These are phyloP conservation scores for Hirtodrosophila cameraria DNA, from an alignment of 2,888 invertebrate species.

Conservation along the genomic window DNA sequence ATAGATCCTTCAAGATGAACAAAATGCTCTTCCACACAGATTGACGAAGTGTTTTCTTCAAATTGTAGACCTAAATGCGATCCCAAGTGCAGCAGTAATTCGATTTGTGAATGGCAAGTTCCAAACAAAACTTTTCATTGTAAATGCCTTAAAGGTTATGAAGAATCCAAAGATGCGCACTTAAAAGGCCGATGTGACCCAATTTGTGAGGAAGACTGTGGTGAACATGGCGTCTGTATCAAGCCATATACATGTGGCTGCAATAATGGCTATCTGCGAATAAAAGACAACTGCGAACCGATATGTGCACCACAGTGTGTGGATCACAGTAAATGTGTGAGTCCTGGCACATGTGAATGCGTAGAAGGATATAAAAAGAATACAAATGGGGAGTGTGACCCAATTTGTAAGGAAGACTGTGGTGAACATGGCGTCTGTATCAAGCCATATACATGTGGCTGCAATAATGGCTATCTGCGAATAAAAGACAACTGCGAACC, in stretches of 20 bases:
- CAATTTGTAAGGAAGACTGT: background rate
- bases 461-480: conserved; percentile 81
- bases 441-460: conserved; percentile 87
- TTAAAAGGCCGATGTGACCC: conserved; percentile 61
- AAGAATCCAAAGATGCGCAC: background rate
- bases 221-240: conserved; percentile 85
- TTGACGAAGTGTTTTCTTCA: background rate
- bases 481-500: too few relatives aligned
- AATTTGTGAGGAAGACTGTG: conserved; percentile 63
- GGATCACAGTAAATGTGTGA: background rate
- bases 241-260: conserved; percentile 89
- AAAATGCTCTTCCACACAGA: background rate
- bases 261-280: conserved; percentile 16
- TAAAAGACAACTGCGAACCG: too few relatives aligned
- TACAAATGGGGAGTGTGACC: background rate
- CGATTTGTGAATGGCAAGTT: conserved; percentile 1
- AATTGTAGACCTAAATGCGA: conserved; percentile 16
- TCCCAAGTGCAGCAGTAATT: conserved; percentile 4
- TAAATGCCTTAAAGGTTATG: conserved; percentile 7
- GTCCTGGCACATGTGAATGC: conserved; percentile 8
- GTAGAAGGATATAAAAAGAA: background rate
- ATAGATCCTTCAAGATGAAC: too few relatives aligned
- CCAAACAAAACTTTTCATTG: background rate
- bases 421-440: background rate
- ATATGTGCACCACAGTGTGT: too few relatives aligned